Percentiles rank a stretch among this genome's conserved stretches.
These are phyloP conservation scores for Vesta saturnalis DNA, from an alignment of 2,888 invertebrate species.

Conservation along the genomic window DNA sequence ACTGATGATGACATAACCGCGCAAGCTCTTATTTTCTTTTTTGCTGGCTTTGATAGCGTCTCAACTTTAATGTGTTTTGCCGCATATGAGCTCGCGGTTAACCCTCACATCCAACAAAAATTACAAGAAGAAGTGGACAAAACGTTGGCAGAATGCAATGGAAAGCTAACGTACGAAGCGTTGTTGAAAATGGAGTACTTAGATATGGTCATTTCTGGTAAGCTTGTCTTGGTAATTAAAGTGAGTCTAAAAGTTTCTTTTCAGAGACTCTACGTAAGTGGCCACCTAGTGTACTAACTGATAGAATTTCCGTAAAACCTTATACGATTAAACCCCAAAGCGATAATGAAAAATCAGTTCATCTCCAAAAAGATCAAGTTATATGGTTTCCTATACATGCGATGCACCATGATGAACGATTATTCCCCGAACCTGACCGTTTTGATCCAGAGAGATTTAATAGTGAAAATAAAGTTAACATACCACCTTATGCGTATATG, in stretches of 20 bases:
- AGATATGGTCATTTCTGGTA: slow-evolving; percentile 48
- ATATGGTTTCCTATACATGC: slow-evolving; percentile 50
- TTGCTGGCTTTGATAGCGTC: slow-evolving; percentile 64
- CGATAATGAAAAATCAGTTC: slow-evolving; percentile 9
- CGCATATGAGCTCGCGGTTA: slow-evolving; percentile 62
- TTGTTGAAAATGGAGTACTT: too few species aligned
- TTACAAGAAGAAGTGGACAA: slow-evolving; percentile 55
- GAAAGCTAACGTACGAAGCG: slow-evolving; percentile 42
- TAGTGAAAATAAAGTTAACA: slow-evolving; percentile 65
- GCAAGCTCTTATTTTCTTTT: too few species aligned
- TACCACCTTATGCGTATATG: slow-evolving; percentile 63
- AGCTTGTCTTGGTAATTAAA: too few species aligned
- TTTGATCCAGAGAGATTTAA: slow-evolving; percentile 66
- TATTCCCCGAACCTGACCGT: slow-evolving; percentile 65
- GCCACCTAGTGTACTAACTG: slow-evolving; percentile 62
- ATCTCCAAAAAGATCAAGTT: slow-evolving; percentile 48
- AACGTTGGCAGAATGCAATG: slow-evolving; percentile 32
- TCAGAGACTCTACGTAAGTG: slow-evolving; percentile 65
- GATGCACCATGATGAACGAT: slow-evolving; percentile 64
- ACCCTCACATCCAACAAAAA: slow-evolving; percentile 62
- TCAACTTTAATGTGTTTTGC: slow-evolving; percentile 60
- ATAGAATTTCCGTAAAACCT: slow-evolving; percentile 59
- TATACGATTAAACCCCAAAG: neutral
- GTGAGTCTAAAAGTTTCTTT: too few species aligned
- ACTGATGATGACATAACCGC: slow-evolving; percentile 65